Percentiles rank a stretch among this genome's conserved stretches.
phyloP scores from a whole-genome alignment of 2,797 vertebrate species.

The Varecia variegata region DNA sequence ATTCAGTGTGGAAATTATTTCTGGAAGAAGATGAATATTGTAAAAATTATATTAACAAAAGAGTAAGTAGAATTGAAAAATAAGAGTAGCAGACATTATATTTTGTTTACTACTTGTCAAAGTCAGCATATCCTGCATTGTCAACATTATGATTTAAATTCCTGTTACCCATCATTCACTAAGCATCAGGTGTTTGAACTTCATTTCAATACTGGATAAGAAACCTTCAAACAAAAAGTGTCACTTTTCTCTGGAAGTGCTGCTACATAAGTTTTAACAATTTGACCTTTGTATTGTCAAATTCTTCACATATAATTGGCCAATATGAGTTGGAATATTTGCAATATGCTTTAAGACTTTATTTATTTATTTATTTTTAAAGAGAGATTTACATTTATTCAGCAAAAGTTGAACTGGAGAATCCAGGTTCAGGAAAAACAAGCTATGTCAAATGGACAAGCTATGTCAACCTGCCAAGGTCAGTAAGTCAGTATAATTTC shows the following conservation, averaged over 20 bases:
- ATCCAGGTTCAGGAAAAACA: not conserved
- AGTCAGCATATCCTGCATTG: not conserved
- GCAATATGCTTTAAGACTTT: not conserved
- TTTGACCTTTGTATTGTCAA: not conserved
- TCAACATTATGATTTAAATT: slow-evolving; percentile 48
- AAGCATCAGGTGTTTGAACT: slow-evolving; percentile 39
- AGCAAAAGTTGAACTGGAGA: not conserved
- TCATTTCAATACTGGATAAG: not conserved
- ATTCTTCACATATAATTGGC: not conserved
- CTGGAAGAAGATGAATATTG: slow-evolving; percentile 22
- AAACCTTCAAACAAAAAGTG: not conserved
- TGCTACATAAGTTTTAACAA: not conserved
- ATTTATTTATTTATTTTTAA: too few relatives aligned
- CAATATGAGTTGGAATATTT: not conserved
- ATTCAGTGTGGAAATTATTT: slow-evolving; percentile 32
- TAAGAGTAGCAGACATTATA: slow-evolving; percentile 53
- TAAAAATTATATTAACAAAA: slow-evolving; percentile 57
- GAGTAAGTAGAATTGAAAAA: slow-evolving; percentile 47
- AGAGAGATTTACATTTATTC: not conserved
- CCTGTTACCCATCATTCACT: not conserved
- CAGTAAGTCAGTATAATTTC: not conserved
- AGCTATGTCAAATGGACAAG: not conserved
- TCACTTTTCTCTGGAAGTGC: not conserved
- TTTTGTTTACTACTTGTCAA: slow-evolving; percentile 45
- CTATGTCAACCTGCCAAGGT: not conserved